A percentile compares a stretch with the other conserved stretches of the same genome.
Evolutionary conservation across 2,113 vertebrate species (phyloP).

Genomic region (Sphyrna mokarran): DNA sequence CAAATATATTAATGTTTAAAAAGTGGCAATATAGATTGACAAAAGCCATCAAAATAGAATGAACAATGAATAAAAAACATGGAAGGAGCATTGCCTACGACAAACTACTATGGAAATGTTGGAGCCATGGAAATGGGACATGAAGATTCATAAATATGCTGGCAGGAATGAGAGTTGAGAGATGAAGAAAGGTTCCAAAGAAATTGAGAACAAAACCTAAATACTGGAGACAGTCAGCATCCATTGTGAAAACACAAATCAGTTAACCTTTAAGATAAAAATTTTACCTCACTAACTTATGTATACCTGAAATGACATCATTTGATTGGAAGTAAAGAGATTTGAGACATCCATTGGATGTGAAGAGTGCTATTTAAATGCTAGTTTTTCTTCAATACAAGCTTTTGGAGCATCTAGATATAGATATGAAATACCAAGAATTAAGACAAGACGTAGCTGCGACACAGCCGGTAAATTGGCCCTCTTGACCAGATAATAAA

Average conservation of each 20-base stretch:
- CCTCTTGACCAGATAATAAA: background rate
- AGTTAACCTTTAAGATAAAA: no score
- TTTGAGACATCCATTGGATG: no score
- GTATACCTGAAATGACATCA: background rate
- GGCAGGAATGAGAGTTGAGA: background rate
- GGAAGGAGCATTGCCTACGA: background rate
- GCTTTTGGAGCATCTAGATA: background rate
- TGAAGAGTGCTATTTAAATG: no score
- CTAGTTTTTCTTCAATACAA: background rate
- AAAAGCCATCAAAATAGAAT: background rate
- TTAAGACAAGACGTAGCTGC: background rate
- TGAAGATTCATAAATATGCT: background rate
- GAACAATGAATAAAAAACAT: background rate
- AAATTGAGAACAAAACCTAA: background rate
- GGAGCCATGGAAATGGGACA: background rate
- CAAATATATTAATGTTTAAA: background rate
- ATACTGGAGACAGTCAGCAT: background rate
- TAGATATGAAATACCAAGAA: background rate
- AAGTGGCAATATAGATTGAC: background rate
- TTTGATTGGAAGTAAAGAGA: no score
- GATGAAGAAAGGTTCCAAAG: background rate
- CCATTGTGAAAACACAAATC: background rate
- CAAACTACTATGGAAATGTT: background rate
- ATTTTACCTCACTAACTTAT: background rate
- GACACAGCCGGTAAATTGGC: background rate